These are phyloP conservation scores for Pristionchus fissidentatus DNA, from an alignment of 2,888 invertebrate species.

Conservation along the genomic window DNA sequence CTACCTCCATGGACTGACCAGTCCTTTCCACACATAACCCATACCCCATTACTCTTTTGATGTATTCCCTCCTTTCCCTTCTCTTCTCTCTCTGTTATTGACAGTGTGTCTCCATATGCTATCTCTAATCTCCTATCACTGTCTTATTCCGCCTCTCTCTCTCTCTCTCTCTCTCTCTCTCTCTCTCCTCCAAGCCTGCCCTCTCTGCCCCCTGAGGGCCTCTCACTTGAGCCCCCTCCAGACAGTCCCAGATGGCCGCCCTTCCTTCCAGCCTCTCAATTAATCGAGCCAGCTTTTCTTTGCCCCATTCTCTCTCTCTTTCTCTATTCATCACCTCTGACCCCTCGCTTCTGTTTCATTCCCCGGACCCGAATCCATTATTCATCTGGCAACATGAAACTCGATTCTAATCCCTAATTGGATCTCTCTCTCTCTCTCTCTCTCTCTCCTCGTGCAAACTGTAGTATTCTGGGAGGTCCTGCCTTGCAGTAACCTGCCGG, in stretches of 20 bases:
- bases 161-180: slow-evolving; percentile 14
- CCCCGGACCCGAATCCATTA: slow-evolving; percentile 13
- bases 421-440: not conserved
- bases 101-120: slow-evolving; percentile 19
- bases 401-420: slow-evolving; percentile 25
- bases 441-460: slow-evolving; percentile 24
- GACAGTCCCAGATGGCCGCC: slow-evolving; percentile 27
- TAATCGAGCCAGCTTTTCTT: slow-evolving; percentile 20
- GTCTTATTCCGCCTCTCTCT: slow-evolving; percentile 20
- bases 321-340: slow-evolving; percentile 9
- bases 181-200: not conserved
- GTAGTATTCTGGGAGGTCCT: slow-evolving; percentile 14
- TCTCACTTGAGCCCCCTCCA: slow-evolving; percentile 25
- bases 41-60: slow-evolving; percentile 37
- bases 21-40: not conserved
- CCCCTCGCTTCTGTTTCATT: not conserved
- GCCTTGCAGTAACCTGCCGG: not conserved
- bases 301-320: slow-evolving; percentile 5
- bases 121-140: no score
- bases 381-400: slow-evolving; percentile 18
- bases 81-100: slow-evolving; percentile 37
- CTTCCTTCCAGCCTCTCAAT: slow-evolving; percentile 22
- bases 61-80: slow-evolving; percentile 25
- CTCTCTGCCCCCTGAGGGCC: not conserved
- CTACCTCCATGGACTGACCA: slow-evolving; percentile 6